Percentiles rank a stretch among this genome's conserved stretches.
These are phyloP conservation scores for Metopolophium dirhodum DNA, from an alignment of 1,140 invertebrate species.

Conservation along the genomic window DNA sequence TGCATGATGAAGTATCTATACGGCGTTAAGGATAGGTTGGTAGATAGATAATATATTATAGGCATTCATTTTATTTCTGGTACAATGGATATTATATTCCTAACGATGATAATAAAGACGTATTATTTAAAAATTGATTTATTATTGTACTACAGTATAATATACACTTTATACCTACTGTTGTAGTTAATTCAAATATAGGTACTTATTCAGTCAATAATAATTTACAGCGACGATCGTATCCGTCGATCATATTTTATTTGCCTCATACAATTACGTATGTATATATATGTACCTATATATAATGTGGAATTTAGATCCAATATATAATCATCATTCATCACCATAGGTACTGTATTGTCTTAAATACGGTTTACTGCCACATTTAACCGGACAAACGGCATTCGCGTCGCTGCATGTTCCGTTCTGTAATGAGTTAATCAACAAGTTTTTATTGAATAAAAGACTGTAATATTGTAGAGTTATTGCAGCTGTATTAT, in stretches of 20 bases:
- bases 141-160: not conserved
- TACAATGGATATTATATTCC: not conserved
- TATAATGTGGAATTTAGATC: not conserved
- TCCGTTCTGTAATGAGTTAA: not conserved
- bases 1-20: not conserved
- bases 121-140: slow-evolving; percentile 11
- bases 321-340: not conserved
- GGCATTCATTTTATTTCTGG: not conserved
- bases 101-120: not conserved
- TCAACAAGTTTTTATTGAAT: not conserved
- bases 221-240: not conserved
- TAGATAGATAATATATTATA: not conserved
- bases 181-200: not conserved
- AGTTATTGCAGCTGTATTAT: not conserved
- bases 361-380: not conserved
- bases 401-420: not conserved
- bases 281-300: no score
- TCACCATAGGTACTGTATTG: not conserved
- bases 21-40: not conserved
- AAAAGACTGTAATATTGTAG: not conserved
- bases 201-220: not conserved
- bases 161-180: not conserved
- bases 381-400: not conserved
- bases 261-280: not conserved
- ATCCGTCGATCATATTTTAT: not conserved